Percentiles rank a stretch among this genome's conserved stretches.
phyloP scores from a whole-genome alignment of 2,797 vertebrate species.

The Channallabes apus region DNA sequence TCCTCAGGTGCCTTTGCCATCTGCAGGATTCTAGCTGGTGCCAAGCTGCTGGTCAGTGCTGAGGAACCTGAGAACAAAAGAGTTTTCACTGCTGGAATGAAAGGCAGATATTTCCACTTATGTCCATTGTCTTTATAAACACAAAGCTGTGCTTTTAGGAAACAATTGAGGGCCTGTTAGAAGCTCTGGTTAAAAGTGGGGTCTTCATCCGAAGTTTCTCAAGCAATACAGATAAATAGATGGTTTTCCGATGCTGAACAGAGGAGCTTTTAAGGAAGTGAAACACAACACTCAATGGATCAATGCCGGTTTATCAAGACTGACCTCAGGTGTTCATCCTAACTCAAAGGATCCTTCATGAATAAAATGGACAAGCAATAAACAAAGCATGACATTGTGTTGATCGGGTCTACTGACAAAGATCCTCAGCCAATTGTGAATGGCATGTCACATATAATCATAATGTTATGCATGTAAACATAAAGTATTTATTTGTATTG shows the following conservation, averaged over 20 bases:
- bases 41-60: slow-evolving; percentile 43
- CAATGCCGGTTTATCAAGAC: slow-evolving; percentile 41
- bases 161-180: neutral
- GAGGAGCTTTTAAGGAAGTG: slow-evolving; percentile 26
- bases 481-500: neutral
- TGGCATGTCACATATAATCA: neutral
- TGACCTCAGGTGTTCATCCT: slow-evolving; percentile 31
- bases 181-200: slow-evolving; percentile 17
- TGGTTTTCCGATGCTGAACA: slow-evolving; percentile 16
- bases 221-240: slow-evolving; percentile 36
- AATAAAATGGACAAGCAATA: slow-evolving; percentile 38
- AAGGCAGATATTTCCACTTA: slow-evolving; percentile 6
- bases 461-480: neutral
- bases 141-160: neutral
- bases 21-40: slow-evolving; percentile 55
- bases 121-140: neutral
- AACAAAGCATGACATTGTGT: slow-evolving; percentile 49
- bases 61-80: slow-evolving; percentile 39
- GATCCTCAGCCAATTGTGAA: neutral
- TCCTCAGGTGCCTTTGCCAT: slow-evolving; percentile 64
- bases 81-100: slow-evolving; percentile 3
- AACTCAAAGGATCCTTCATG: slow-evolving; percentile 39
- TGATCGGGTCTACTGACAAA: slow-evolving; percentile 7
- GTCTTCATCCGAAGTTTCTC: slow-evolving; percentile 31
- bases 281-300: slow-evolving; percentile 52